Evolutionary conservation across 64 coral and sea anemone genomes (phyloP).

Genomic region (Pocillopora damicornis): DNA sequence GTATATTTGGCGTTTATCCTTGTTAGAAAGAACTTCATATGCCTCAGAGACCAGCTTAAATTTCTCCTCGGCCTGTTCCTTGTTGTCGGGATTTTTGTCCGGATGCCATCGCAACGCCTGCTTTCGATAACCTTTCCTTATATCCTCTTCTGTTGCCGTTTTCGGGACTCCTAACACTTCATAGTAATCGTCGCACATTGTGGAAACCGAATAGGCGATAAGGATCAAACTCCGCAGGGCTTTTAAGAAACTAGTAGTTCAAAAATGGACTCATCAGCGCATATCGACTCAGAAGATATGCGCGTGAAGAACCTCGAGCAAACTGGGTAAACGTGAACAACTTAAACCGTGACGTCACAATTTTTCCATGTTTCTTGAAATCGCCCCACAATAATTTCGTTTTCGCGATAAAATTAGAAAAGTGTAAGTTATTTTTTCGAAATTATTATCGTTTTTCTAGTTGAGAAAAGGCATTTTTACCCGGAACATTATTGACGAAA

Average conservation of each 20-base stretch:
- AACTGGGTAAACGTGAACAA: background rate
- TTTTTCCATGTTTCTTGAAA: background rate
- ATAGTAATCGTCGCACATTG: slow-evolving; percentile 72
- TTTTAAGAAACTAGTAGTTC: background rate
- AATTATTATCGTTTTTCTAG: too few species aligned
- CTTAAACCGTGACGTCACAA: background rate
- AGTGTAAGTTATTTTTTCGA: too few species aligned
- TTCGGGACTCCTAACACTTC: slow-evolving; percentile 61
- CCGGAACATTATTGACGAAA: too few species aligned
- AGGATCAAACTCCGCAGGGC: background rate
- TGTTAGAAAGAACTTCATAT: slow-evolving; percentile 91
- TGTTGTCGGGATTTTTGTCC: slow-evolving; percentile 86
- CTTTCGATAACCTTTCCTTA: slow-evolving; percentile 82
- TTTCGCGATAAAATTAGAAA: background rate
- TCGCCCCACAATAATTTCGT: background rate
- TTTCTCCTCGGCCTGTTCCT: slow-evolving; percentile 65
- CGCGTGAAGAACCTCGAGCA: background rate
- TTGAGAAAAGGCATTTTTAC: too few species aligned
- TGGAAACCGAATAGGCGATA: background rate
- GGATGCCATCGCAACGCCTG: slow-evolving; percentile 89
- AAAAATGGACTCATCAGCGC: background rate
- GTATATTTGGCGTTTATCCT: slow-evolving; percentile 83
- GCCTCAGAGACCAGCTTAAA: slow-evolving; percentile 86
- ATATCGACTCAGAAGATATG: background rate
- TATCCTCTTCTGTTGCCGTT: slow-evolving; percentile 65